Evolutionary conservation across 2,888 invertebrate genomes (phyloP), one percentile per base, ranked within the genome.

Genomic region (Xanthia icteritia): DNA sequence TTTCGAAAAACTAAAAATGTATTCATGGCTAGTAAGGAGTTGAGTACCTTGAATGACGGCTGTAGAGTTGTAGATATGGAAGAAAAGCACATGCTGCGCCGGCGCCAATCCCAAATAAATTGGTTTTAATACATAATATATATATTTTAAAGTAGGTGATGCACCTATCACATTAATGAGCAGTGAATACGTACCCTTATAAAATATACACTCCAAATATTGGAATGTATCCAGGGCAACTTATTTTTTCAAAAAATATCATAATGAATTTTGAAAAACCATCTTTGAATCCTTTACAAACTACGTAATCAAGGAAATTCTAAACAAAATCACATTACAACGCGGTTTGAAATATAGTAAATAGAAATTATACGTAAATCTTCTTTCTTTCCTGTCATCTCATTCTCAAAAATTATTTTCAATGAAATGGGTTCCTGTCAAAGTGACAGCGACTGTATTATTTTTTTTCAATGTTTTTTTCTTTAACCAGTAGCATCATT

Each of bases 321-420:
- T 36, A 48, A 66, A 56, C 68, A 66, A 58, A 64, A 64, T 83
- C 76, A 85, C 86, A 87, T 87, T 54, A 81, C 81, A 54, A 77
- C 68, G 69, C 75, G 72, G 83, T 87, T 86, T 87, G 15, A 72
- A 83, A 71, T 71, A 76, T 63, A 75, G 31, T 64, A 73, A 65
- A 64, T n/a, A 69, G 9, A 36, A 64, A 58, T 63, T 36, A 15
- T 15, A 45, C 27, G 8, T 17, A 74, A 74, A 48, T 80, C 20
- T 45, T 45, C 23, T 63, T 80, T 45, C 45, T 66, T 68, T 61
- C 60, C 58, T 74, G 76, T 87, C 86, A 87, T 75, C 83, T 86
- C 88, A 86, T 86, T 63, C 80, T 82, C 77, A 61, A 82, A 84
- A 82, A 82, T 5, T 23, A 15, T 61, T 39, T 74, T 78, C 31